phyloP scores from a whole-genome alignment of 2,888 invertebrate genomes.

The Lasioglossum figueresi region DNA sequence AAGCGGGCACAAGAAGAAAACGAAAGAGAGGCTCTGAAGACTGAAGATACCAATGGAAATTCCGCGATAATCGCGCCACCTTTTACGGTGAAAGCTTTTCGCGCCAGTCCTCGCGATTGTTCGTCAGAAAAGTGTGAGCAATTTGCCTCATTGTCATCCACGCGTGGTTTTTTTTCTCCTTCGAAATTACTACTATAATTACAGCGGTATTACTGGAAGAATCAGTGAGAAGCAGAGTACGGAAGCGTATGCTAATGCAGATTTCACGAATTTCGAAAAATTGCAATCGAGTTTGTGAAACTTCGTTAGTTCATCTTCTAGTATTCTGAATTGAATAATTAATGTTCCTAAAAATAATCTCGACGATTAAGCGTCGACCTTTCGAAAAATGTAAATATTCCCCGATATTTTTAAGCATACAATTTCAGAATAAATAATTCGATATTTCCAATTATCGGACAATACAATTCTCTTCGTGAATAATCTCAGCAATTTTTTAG shows the following conservation, averaged over 20 bases:
- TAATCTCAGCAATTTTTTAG: background rate
- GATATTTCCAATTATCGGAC: too few species aligned
- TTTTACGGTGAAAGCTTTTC: slow-evolving; percentile 33
- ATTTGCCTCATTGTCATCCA: background rate
- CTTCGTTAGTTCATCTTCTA: background rate
- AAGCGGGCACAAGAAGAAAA: background rate
- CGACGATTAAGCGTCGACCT: background rate
- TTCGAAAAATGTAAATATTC: background rate
- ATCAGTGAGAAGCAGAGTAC: background rate
- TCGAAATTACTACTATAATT: background rate
- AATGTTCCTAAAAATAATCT: background rate
- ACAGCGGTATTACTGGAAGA: background rate
- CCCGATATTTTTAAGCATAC: background rate
- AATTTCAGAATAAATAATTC: too few species aligned
- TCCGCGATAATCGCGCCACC: background rate
- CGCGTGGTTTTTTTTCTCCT: background rate
- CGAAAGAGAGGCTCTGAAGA: background rate
- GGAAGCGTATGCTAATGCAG: background rate
- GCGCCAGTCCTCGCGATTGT: slow-evolving; percentile 19
- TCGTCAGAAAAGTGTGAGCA: background rate
- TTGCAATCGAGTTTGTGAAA: background rate
- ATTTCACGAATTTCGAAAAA: background rate
- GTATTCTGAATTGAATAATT: background rate
- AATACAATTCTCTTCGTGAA: too few species aligned
- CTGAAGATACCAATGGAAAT: slow-evolving; percentile 22